Conservation (phyloP, 1,140 invertebrate genomes). For the Chionoecetes opilio region DNA sequence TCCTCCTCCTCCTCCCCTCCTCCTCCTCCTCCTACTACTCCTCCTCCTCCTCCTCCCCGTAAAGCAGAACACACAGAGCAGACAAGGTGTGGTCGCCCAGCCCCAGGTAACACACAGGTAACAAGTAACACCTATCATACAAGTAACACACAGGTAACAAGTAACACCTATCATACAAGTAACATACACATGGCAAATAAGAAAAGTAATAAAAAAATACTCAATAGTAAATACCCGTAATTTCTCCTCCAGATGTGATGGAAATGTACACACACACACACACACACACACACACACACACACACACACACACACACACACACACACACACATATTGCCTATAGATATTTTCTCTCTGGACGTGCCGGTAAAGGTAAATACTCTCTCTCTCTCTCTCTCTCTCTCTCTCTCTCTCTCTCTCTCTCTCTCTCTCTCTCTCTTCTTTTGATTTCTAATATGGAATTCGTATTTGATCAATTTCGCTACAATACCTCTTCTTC, state of each 20-base stretch:
- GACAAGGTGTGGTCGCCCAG: not conserved
- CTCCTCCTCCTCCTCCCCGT: not conserved
- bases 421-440: no score
- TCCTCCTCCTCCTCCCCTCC: not conserved
- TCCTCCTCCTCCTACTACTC: not conserved
- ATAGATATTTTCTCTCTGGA: not conserved
- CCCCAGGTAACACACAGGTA: not conserved
- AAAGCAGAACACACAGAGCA: slow-evolving; percentile 1
- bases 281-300: slow-evolving; percentile 27
- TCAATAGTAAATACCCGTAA: no score
- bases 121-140: not conserved
- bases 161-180: not conserved
- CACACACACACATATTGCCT: slow-evolving; percentile 44
- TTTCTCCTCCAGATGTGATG: not conserved
- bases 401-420: no score
- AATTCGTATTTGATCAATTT: no score
- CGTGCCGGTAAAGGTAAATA: not conserved
- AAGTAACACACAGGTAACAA: not conserved
- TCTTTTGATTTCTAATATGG: no score
- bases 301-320: slow-evolving; percentile 50
- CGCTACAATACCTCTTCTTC: no score
- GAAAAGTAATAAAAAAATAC: no score
- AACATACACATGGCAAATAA: not conserved
- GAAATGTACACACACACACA: slow-evolving; percentile 5
- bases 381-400: not conserved